Percentiles rank a stretch among this genome's conserved stretches.
Conservation (phyloP, 2,113 vertebrate species). For the Struthidea cinerea region DNA sequence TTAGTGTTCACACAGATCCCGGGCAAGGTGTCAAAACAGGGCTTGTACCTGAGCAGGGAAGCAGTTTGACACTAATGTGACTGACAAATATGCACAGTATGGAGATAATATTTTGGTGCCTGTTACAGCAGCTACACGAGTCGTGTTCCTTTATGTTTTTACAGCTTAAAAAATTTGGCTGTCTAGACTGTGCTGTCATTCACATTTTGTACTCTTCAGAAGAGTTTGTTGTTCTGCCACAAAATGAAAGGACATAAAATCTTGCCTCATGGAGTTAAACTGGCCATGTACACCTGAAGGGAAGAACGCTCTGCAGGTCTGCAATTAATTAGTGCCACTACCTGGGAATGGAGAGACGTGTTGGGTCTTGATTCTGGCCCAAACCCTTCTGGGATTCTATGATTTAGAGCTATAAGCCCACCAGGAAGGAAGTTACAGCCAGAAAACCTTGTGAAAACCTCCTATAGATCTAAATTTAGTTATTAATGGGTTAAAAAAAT, state of each 20-base stretch:
- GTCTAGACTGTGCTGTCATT: background rate
- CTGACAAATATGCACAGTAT: background rate
- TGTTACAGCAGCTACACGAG: background rate
- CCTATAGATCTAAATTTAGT: background rate
- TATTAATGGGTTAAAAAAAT: background rate
- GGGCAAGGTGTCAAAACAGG: background rate
- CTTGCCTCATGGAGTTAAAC: background rate
- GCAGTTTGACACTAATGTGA: background rate
- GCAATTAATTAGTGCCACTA: background rate
- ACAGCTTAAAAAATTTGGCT: background rate
- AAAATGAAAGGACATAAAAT: background rate
- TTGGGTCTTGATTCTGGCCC: background rate
- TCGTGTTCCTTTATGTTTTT: background rate
- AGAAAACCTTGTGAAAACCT: background rate
- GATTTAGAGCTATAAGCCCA: background rate
- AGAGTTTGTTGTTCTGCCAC: background rate
- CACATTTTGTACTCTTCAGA: background rate
- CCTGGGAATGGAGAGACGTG: background rate
- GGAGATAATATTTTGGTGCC: background rate
- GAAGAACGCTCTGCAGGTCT: background rate
- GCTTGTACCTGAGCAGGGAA: background rate
- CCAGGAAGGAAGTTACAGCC: background rate
- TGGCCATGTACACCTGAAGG: rapidly evolving
- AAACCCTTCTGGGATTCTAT: background rate
- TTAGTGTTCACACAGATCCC: background rate